Conservation (phyloP, 2,888 invertebrate species). For the Leptinotarsa haldemani region DNA sequence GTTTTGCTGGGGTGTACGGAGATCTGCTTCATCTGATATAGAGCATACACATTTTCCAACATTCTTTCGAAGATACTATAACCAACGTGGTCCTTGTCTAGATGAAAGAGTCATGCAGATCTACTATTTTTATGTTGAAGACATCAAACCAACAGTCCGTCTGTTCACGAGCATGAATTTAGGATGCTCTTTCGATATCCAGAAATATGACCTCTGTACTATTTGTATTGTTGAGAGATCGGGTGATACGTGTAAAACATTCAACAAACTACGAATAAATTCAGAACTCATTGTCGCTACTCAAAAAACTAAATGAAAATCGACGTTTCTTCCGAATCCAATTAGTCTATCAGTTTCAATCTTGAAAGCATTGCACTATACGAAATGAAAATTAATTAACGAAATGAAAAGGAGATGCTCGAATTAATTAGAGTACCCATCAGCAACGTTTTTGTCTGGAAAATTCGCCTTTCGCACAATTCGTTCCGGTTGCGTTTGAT, state of each 20-base stretch:
- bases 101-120: too few species aligned
- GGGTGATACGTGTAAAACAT: not conserved
- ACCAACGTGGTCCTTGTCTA: too few species aligned
- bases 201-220: too few species aligned
- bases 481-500: not conserved
- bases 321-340: conserved; percentile 1
- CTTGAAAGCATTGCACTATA: conserved; percentile 1
- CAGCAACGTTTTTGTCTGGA: not conserved
- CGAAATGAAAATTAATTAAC: not conserved
- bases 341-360: conserved; percentile 3
- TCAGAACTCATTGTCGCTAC: not conserved
- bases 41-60: too few species aligned
- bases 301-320: not conserved
- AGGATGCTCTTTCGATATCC: too few species aligned
- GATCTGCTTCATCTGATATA: too few species aligned
- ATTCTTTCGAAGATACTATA: too few species aligned
- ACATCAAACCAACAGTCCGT: too few species aligned
- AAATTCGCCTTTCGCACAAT: not conserved
- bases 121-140: too few species aligned
- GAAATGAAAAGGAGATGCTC: conserved; percentile 8
- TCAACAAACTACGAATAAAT: not conserved
- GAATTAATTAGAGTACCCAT: conserved; percentile 7
- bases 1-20: too few species aligned
- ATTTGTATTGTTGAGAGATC: too few species aligned
- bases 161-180: too few species aligned